Conservation (phyloP, 2,113 vertebrate species). For the Eurypyga helias region DNA sequence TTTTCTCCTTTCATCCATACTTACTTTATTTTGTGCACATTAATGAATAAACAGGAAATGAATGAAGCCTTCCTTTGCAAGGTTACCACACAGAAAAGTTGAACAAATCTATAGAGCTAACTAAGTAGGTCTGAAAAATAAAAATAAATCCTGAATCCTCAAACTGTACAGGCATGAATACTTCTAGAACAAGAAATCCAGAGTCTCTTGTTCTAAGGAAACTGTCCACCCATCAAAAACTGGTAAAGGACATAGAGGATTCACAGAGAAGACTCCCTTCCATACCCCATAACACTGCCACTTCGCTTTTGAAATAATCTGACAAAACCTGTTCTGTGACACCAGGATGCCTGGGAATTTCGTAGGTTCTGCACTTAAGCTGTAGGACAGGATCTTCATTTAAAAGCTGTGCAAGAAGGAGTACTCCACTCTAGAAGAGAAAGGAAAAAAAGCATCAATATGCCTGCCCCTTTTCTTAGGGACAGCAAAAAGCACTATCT, state of each 20-base stretch:
- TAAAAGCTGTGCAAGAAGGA: slow-evolving; percentile 93
- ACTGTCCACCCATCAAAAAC: background rate
- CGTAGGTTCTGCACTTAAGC: slow-evolving; percentile 96
- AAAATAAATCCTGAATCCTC: background rate
- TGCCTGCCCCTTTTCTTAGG: background rate
- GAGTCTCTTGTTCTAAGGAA: background rate
- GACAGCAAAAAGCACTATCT: background rate
- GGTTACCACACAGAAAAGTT: background rate
- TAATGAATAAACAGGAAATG: background rate
- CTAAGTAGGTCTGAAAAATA: background rate
- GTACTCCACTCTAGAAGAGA: slow-evolving; percentile 86
- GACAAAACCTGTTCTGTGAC: slow-evolving; percentile 92
- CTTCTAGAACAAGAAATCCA: background rate
- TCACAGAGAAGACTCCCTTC: slow-evolving; percentile 29
- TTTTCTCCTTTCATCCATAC: background rate
- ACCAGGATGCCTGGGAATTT: slow-evolving; percentile 93
- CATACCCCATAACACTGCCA: slow-evolving; percentile 28
- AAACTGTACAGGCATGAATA: background rate
- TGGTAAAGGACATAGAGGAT: slow-evolving; percentile 15
- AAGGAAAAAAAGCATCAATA: background rate
- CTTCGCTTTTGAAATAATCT: slow-evolving; percentile 58
- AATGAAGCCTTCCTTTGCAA: background rate
- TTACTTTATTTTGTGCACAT: background rate
- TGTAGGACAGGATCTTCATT: slow-evolving; percentile 92
- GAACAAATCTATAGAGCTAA: background rate